Base-by-base conservation (phyloP, 2,888 invertebrate species). In the Drosophila bunnanda region DNA sequence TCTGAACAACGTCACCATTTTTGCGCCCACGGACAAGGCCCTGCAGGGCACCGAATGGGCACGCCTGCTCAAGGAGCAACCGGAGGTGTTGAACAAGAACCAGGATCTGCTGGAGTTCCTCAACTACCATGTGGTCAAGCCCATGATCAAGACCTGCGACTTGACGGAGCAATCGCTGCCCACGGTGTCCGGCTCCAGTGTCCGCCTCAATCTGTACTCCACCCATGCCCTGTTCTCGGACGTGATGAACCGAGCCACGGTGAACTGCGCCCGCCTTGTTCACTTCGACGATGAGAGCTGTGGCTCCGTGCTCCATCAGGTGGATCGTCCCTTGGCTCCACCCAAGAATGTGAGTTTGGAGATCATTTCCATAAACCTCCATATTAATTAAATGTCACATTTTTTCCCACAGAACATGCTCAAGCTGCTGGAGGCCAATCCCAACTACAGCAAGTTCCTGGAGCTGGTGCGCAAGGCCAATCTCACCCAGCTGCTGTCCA, bases 21-120 rank as follows among this genome's bases (percentile, higher is more conserved):
- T 96, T 81, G 95, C 94, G 2, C 95, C 95, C 28, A 93, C 94
- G 1, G 94, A 96, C 86, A 93, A 94, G 66, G 95, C 96, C 1
- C 93, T 96, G 76, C 93, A 93, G 50, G 90, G 92, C 65, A 92
- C 92, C 56, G 89, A 85, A 69, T 93, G 90, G 91, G 90, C 79
- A 65, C 91, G 88, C 61, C 85, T 90, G 58, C 86, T 90, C 60
- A 82, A 79, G 77, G 92, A 90, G 78, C 91, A 90, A 66, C 93
- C 89, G 72, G 93, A 90, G 17, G 82, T 79, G 61, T 80, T 93
- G 39, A 87, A 89, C 48, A 80, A 87, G 34, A 91, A 91, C 61
- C 91, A 92, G 32, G 93, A 94, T 70, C 90, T 95, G 34, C 90
- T 92, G 57, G 93, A 94, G n/a, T 92, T 95, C 70, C 92, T 96